Conservation (phyloP, 2,113 vertebrate genomes). For the Heterochromis multidens region DNA sequence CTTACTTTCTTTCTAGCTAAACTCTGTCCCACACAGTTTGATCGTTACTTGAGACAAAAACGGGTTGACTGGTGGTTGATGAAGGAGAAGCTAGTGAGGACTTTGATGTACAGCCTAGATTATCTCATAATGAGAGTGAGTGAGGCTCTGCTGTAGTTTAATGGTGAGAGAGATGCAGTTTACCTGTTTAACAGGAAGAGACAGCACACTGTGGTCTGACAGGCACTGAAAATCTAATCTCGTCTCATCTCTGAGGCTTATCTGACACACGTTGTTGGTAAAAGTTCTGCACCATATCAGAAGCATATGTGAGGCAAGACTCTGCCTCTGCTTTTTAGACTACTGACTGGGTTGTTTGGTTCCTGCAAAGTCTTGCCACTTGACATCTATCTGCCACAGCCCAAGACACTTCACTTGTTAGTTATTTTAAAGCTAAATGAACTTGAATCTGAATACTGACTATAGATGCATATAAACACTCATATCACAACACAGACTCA, state of each 20-base stretch:
- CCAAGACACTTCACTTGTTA: accelerated
- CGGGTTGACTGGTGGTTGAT: not conserved
- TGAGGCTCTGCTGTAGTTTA: too few species aligned
- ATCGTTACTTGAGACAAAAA: not conserved
- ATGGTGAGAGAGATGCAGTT: too few species aligned
- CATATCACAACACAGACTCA: too few species aligned
- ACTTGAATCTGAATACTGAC: too few species aligned
- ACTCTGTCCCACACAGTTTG: accelerated
- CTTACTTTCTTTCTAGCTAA: too few species aligned
- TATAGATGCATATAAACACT: too few species aligned
- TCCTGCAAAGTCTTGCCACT: not conserved
- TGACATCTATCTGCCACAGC: accelerated
- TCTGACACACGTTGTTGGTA: accelerated
- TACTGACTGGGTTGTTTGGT: too few species aligned
- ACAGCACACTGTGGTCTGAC: accelerated
- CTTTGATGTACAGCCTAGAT: not conserved
- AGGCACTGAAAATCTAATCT: not conserved
- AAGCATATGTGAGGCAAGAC: accelerated
- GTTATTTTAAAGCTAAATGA: not conserved
- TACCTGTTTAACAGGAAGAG: not conserved
- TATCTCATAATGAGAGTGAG: not conserved
- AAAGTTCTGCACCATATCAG: accelerated
- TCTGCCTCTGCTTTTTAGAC: not conserved
- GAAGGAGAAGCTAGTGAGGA: accelerated
- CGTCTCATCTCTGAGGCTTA: too few species aligned